phyloP scores from a whole-genome alignment of 2,888 invertebrate species.

The Dryobotodes eremita region DNA sequence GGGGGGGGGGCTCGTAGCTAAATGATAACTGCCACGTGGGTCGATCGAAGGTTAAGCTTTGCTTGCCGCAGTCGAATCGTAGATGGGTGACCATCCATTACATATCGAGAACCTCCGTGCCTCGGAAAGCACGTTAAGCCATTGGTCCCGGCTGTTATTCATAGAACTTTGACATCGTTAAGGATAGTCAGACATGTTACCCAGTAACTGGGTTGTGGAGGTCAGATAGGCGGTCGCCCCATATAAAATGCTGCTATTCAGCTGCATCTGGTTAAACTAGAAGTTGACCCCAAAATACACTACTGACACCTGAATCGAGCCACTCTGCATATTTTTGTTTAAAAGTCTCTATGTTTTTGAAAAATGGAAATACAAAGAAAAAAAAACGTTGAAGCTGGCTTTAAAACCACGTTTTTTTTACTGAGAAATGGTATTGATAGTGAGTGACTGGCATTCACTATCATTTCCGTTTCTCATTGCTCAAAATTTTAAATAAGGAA shows the following conservation, averaged over 20 bases:
- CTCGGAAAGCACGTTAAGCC: neutral
- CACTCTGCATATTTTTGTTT: no score
- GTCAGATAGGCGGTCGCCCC: neutral
- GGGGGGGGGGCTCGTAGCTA: neutral
- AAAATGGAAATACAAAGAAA: no score
- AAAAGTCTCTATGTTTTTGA: no score
- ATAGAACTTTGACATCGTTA: neutral
- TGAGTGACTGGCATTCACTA: no score
- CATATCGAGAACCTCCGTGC: neutral
- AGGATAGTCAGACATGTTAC: neutral
- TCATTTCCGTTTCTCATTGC: no score
- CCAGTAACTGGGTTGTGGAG: neutral
- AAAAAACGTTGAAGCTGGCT: no score
- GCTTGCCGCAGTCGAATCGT: neutral
- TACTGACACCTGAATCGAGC: no score
- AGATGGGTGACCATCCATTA: neutral
- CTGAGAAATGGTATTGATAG: no score
- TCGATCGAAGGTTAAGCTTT: neutral
- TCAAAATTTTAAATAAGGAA: no score
- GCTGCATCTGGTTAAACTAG: neutral
- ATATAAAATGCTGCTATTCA: neutral
- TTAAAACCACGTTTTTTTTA: no score
- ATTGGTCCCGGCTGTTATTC: neutral
- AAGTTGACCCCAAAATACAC: no score
- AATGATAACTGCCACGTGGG: neutral